phyloP scores from a whole-genome alignment of 2,113 vertebrate species.

The Ariopsis seemanni region DNA sequence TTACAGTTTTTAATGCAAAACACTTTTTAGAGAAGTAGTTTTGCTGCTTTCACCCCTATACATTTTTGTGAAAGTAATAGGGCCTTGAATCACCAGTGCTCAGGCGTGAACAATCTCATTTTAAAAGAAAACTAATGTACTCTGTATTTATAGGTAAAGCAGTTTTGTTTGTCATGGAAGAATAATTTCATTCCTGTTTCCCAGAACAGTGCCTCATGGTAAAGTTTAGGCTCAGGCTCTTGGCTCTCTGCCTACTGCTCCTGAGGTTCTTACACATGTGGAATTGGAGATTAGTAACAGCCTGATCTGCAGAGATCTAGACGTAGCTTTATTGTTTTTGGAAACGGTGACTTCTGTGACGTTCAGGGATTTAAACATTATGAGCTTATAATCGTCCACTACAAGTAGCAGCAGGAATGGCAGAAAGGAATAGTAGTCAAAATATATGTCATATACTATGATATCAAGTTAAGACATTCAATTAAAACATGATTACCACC shows the following conservation, averaged over 20 bases:
- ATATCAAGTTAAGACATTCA: background rate
- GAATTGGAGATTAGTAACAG: slow-evolving; percentile 52
- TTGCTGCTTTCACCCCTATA: too few relatives aligned
- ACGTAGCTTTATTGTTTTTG: slow-evolving; percentile 61
- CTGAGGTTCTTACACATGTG: slow-evolving; percentile 17
- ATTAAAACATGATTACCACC: background rate
- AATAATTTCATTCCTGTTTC: slow-evolving; percentile 2
- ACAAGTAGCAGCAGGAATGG: background rate
- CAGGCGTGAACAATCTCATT: background rate
- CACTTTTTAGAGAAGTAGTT: too few relatives aligned
- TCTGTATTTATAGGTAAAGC: background rate
- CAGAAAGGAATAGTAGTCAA: background rate
- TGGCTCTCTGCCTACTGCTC: slow-evolving; percentile 9
- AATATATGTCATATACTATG: background rate
- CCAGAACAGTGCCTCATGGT: slow-evolving; percentile 1
- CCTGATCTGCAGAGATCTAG: slow-evolving; percentile 62
- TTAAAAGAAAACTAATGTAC: background rate
- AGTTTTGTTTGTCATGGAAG: slow-evolving; percentile 25
- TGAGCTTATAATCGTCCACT: background rate
- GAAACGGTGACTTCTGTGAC: slow-evolving; percentile 14
- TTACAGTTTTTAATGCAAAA: too few relatives aligned
- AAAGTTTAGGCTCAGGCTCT: slow-evolving; percentile 2
- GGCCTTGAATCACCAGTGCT: too few relatives aligned
- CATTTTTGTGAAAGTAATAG: too few relatives aligned
- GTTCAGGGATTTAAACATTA: background rate